Evolutionary conservation across 2,113 vertebrate species (phyloP).

Genomic region (Callospermophilus lateralis): DNA sequence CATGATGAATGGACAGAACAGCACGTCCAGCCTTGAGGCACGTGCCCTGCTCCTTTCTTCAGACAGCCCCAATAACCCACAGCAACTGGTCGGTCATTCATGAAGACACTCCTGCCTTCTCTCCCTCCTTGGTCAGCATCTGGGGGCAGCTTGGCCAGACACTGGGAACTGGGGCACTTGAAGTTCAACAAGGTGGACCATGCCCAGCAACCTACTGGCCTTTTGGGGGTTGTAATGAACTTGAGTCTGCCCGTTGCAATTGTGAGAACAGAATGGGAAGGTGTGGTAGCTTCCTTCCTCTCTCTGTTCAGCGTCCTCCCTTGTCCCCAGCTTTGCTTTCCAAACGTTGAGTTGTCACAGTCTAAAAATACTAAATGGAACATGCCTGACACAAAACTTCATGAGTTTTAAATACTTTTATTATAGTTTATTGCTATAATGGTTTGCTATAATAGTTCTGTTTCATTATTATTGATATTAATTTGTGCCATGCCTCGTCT

Average conservation of each 20-base stretch:
- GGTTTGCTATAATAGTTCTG: not conserved
- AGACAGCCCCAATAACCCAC: not conserved
- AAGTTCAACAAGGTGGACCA: not conserved
- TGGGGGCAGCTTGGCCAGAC: not conserved
- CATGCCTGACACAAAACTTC: not conserved
- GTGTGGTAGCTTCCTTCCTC: not conserved
- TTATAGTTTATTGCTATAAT: not conserved
- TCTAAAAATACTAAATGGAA: not conserved
- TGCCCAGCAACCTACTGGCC: not conserved
- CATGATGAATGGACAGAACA: not conserved
- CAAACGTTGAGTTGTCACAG: not conserved
- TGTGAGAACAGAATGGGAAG: not conserved
- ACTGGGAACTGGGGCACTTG: not conserved
- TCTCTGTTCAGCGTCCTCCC: not conserved
- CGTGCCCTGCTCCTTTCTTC: not conserved
- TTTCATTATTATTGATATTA: not conserved
- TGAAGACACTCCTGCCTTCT: not conserved
- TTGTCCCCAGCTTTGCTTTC: not conserved
- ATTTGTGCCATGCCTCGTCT: not conserved
- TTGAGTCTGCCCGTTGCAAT: not conserved
- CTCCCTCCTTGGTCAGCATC: not conserved
- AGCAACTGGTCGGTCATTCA: not conserved
- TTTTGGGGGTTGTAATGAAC: not conserved
- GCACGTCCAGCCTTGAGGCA: fast-evolving
- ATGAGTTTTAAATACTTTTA: not conserved